Evolutionary conservation across 2,888 invertebrate genomes (phyloP).

Genomic region (Zootermopsis nevadensis): DNA sequence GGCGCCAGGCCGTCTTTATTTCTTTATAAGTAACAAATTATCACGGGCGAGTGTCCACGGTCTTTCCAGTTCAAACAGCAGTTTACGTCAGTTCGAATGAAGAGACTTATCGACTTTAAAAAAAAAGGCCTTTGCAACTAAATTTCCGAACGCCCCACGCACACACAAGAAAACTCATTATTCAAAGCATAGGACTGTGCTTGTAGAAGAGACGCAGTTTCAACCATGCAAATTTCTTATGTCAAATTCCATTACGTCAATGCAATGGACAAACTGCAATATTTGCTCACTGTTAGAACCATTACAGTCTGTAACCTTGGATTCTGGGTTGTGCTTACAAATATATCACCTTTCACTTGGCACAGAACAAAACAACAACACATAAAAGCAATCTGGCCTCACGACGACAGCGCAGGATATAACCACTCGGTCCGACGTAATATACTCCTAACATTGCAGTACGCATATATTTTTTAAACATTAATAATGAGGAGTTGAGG

Average conservation of each 20-base stretch:
- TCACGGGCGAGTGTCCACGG: not conserved
- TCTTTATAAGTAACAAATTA: not conserved
- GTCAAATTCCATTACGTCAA: slow-evolving; percentile 7
- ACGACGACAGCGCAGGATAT: too few relatives aligned
- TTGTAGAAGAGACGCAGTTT: not conserved
- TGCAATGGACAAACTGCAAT: not conserved
- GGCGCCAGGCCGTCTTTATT: slow-evolving; percentile 1
- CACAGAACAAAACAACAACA: not conserved
- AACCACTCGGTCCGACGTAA: too few relatives aligned
- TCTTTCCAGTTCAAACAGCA: not conserved
- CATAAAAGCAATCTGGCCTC: too few relatives aligned
- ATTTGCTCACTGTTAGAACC: not conserved
- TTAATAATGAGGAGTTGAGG: too few relatives aligned
- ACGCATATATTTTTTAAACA: too few relatives aligned
- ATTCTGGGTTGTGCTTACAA: not conserved
- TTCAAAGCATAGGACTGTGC: not conserved
- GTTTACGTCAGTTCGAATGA: not conserved
- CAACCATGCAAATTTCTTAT: not conserved
- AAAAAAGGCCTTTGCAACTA: not conserved
- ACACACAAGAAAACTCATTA: not conserved
- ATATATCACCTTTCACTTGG: not conserved
- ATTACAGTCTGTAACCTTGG: not conserved
- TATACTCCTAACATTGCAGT: too few relatives aligned
- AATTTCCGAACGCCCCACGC: not conserved
- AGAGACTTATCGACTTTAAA: not conserved